Evolutionary conservation across 2,113 vertebrate species (phyloP).

Genomic region (Hippocampus zosterae): DNA sequence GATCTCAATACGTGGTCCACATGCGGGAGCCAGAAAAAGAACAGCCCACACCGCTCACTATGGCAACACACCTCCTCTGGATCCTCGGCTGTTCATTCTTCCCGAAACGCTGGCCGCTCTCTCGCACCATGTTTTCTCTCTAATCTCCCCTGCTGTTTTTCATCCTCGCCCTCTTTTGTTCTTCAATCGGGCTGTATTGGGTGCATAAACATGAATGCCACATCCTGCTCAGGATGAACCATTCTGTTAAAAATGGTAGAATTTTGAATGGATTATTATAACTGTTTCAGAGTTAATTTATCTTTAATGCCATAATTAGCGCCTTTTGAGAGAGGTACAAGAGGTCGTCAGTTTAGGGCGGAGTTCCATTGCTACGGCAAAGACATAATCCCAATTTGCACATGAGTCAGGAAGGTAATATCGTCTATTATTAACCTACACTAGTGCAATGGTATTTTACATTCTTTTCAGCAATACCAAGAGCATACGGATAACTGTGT

Average conservation of each 20-base stretch:
- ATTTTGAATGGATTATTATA: neutral
- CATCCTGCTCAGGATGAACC: neutral
- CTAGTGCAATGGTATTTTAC: no score
- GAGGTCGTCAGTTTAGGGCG: neutral
- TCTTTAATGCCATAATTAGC: no score
- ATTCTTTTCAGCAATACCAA: neutral
- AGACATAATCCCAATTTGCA: no score
- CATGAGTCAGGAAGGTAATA: no score
- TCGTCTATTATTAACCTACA: no score
- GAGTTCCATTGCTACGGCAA: neutral
- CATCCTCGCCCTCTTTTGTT: neutral
- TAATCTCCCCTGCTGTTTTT: neutral
- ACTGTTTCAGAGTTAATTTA: no score
- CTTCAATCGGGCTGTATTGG: neutral
- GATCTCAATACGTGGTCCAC: slow-evolving; percentile 49
- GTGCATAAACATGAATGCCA: neutral
- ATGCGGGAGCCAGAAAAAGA: slow-evolving; percentile 65
- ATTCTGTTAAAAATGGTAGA: no score
- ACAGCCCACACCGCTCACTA: slow-evolving; percentile 66
- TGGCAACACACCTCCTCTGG: slow-evolving; percentile 61
- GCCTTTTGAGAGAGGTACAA: neutral
- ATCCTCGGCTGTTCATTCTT: slow-evolving; percentile 38
- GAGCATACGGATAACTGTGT: neutral
- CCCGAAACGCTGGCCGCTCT: slow-evolving; percentile 19
- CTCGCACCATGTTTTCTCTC: neutral